Evolutionary conservation across 2,797 vertebrate species (phyloP).

Genomic region (Acanthopagrus latus): DNA sequence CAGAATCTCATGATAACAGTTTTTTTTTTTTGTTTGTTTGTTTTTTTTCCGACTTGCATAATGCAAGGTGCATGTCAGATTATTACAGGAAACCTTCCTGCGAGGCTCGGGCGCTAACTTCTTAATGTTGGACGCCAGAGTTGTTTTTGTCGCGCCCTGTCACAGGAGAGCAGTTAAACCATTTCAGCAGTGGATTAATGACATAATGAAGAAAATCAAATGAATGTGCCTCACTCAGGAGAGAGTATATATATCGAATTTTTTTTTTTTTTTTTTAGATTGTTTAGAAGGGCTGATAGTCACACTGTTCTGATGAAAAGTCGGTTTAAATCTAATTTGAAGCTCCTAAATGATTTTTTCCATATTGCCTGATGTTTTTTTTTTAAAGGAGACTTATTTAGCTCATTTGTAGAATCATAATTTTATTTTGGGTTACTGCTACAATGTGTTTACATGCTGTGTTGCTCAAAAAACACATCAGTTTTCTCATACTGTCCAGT

Average conservation of each 20-base stretch:
- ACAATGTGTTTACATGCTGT: too few relatives aligned
- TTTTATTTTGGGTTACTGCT: too few relatives aligned
- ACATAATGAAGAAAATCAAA: background rate
- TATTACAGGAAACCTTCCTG: background rate
- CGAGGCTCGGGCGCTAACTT: slow-evolving; percentile 3
- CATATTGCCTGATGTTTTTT: too few relatives aligned
- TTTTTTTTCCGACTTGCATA: slow-evolving; percentile 4
- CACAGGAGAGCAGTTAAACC: slow-evolving; percentile 18
- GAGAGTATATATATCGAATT: background rate
- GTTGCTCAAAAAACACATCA: too few relatives aligned
- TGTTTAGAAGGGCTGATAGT: background rate
- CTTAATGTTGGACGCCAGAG: slow-evolving; percentile 13
- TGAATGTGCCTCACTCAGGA: background rate
- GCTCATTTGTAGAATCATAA: too few relatives aligned
- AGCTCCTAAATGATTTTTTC: background rate
- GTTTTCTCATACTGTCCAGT: too few relatives aligned
- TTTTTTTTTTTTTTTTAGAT: background rate
- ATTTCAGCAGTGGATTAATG: slow-evolving; percentile 9
- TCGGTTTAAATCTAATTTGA: background rate
- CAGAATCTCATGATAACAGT: background rate
- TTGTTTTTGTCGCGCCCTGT: slow-evolving; percentile 17
- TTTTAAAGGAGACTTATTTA: too few relatives aligned
- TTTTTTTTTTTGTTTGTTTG: too few relatives aligned
- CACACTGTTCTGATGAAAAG: background rate
- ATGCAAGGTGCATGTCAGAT: background rate